phyloP scores from a whole-genome alignment of 2,797 vertebrate species.

The Orestias chungarensis region DNA sequence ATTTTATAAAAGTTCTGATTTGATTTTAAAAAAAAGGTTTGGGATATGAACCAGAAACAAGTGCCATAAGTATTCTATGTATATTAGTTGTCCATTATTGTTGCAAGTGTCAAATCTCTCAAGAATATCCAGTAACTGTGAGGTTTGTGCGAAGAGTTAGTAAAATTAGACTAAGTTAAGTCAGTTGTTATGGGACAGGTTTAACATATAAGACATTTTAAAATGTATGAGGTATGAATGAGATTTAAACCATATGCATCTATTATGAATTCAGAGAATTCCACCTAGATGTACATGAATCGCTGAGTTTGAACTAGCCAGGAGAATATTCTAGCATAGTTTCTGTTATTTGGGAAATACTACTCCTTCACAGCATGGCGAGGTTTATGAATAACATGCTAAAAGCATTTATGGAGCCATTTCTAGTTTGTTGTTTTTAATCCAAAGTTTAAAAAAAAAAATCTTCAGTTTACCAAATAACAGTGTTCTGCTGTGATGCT shows the following conservation, averaged over 20 bases:
- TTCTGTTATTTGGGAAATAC: slow-evolving; percentile 44
- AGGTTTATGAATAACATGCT: slow-evolving; percentile 28
- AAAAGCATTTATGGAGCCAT: slow-evolving; percentile 36
- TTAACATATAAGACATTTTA: slow-evolving; percentile 55
- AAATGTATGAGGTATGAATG: slow-evolving; percentile 62
- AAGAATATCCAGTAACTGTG: slow-evolving; percentile 30
- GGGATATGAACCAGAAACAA: slow-evolving; percentile 27
- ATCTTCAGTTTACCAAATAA: slow-evolving; percentile 62
- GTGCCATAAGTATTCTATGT: slow-evolving; percentile 66
- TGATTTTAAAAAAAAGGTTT: slow-evolving; percentile 47
- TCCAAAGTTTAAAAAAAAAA: slow-evolving; percentile 60
- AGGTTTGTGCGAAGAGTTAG: slow-evolving; percentile 39
- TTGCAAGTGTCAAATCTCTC: slow-evolving; percentile 56
- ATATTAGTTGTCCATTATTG: slow-evolving; percentile 52
- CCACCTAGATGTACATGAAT: slow-evolving; percentile 65
- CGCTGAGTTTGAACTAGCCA: slow-evolving; percentile 63
- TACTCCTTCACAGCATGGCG: slow-evolving; percentile 29
- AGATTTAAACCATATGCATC: slow-evolving; percentile 69
- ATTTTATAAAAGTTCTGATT: slow-evolving; percentile 29
- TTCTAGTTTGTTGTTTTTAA: slow-evolving; percentile 47
- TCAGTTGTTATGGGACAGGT: slow-evolving; percentile 39
- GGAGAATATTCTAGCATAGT: slow-evolving; percentile 43
- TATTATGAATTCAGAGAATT: slow-evolving; percentile 83
- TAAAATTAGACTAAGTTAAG: slow-evolving; percentile 32
- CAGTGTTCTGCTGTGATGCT: slow-evolving; percentile 45